phyloP scores from a whole-genome alignment of 2,797 vertebrate species.

The Schizopygopsis pylzovi region DNA sequence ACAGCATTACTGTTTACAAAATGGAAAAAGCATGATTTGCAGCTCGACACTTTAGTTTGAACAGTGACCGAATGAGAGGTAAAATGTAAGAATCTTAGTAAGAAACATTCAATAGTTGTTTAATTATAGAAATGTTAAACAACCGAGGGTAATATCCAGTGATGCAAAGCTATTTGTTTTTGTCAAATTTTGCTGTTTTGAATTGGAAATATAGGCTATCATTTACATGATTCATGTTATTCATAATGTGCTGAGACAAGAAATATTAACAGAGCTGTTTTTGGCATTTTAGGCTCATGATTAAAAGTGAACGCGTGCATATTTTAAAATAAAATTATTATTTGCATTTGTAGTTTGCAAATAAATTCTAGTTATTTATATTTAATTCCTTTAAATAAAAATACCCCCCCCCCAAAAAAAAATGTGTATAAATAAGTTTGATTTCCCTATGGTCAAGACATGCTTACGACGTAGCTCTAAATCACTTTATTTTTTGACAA shows the following conservation, averaged over 20 bases:
- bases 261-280: no score
- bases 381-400: not conserved
- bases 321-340: no score
- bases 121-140: not conserved
- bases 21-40: not conserved
- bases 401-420: not conserved
- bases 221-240: no score
- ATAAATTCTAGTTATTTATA: no score
- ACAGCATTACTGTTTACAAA: not conserved
- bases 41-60: not conserved
- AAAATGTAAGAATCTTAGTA: not conserved
- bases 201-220: no score
- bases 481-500: not conserved
- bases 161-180: not conserved
- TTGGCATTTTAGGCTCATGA: no score
- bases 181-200: not conserved
- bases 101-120: not conserved
- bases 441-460: not conserved
- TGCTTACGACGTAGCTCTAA: not conserved
- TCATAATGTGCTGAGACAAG: no score
- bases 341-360: no score
- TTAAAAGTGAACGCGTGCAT: no score
- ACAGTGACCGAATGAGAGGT: no score
- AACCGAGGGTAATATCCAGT: not conserved
- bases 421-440: not conserved